Evolutionary conservation across 2,113 vertebrate genomes (phyloP).

Genomic region (Conger conger): DNA sequence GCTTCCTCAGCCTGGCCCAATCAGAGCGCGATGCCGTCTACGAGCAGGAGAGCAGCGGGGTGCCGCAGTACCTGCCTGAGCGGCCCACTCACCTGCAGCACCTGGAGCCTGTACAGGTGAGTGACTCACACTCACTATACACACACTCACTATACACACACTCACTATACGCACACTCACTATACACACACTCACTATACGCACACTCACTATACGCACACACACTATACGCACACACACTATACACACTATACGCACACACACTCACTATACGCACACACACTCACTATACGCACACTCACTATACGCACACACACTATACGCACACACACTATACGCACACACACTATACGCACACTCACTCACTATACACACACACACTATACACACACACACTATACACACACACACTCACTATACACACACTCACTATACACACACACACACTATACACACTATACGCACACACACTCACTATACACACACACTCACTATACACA

Average conservation of each 20-base stretch:
- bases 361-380: background rate
- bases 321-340: background rate
- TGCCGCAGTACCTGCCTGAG: conserved; percentile 80
- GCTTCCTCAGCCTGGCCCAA: conserved; percentile 90
- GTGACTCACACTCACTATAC: conserved; percentile 36
- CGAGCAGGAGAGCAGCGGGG: conserved; percentile 89
- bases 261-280: background rate
- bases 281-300: background rate
- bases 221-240: background rate
- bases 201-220: conserved; percentile 19
- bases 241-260: background rate
- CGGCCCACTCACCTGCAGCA: conserved; percentile 83
- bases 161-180: background rate
- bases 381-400: background rate
- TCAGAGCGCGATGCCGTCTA: conserved; percentile 89
- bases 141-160: background rate
- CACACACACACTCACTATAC: conserved; percentile 11
- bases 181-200: background rate
- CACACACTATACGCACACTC: background rate
- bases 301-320: conserved; percentile 12
- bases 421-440: background rate
- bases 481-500: background rate
- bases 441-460: background rate
- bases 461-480: background rate
- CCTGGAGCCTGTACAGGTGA: conserved; percentile 88